Evolutionary conservation across 30 jellyfish, hydroid and myxozoan species (phyloP).

Genomic region (Cassiopea andromeda): DNA sequence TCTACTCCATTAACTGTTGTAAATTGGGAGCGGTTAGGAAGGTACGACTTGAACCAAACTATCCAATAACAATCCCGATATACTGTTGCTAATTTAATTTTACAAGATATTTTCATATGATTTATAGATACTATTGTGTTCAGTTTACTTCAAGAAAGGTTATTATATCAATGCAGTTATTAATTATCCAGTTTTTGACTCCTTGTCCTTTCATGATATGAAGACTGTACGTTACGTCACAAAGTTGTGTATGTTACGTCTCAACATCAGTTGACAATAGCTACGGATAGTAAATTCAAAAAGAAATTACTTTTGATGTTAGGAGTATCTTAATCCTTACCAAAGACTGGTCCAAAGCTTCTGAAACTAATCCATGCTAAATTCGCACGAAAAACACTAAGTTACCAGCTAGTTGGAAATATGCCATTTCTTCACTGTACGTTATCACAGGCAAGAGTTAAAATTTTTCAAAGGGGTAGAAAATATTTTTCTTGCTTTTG

Average conservation of each 20-base stretch:
- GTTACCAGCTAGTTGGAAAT: too few relatives aligned
- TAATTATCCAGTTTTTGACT: neutral
- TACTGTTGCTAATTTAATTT: neutral
- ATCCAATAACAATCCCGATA: too few relatives aligned
- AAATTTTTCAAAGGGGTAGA: too few relatives aligned
- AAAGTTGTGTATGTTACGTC: neutral
- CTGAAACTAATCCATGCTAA: neutral
- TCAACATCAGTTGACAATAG: neutral
- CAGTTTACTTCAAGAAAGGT: neutral
- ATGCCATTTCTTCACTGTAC: too few relatives aligned
- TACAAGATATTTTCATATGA: neutral
- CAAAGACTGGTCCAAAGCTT: neutral
- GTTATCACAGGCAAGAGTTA: too few relatives aligned
- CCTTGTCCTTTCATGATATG: neutral
- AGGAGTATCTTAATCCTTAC: neutral
- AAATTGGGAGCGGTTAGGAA: too few relatives aligned
- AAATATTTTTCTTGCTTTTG: too few relatives aligned
- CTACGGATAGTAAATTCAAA: neutral
- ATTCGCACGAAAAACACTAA: neutral
- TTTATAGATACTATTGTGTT: neutral
- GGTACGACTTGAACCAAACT: too few relatives aligned
- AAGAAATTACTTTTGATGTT: neutral
- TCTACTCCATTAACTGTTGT: too few relatives aligned
- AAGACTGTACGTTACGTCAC: neutral
- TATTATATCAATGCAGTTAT: neutral